Percentiles rank a stretch among this genome's conserved stretches.
phyloP scores from a whole-genome alignment of 2,797 vertebrate genomes.

The Sebastes oblongus region DNA sequence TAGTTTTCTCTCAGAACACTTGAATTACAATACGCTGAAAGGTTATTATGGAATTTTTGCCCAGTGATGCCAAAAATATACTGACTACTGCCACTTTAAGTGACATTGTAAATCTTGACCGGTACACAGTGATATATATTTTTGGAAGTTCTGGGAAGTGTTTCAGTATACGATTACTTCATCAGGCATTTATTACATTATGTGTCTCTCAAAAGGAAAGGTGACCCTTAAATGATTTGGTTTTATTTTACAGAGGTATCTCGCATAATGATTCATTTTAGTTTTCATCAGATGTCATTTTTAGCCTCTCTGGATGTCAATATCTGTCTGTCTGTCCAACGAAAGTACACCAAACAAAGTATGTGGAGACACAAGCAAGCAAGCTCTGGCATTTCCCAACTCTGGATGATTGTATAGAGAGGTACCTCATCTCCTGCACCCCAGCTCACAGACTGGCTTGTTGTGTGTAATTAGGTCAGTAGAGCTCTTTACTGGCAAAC shows the following conservation, averaged over 20 bases:
- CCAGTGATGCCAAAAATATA: no score
- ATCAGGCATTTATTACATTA: neutral
- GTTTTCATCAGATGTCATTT: neutral
- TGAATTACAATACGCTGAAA: no score
- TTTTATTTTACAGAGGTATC: neutral
- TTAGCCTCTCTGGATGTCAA: neutral
- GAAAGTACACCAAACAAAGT: neutral
- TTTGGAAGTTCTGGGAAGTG: neutral
- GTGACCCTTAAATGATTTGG: neutral
- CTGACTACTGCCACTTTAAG: no score
- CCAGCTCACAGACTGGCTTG: neutral
- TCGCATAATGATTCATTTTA: neutral
- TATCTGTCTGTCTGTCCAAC: no score
- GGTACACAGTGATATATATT: neutral
- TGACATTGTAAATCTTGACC: neutral
- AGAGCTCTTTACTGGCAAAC: conserved; percentile 54
- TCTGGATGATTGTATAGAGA: neutral
- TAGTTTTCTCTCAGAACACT: no score
- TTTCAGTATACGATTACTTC: neutral
- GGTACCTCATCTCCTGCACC: neutral
- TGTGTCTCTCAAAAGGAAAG: neutral
- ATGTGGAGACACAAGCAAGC: neutral
- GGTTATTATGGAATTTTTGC: no score
- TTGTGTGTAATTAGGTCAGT: conserved; percentile 67
- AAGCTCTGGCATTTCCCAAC: neutral